These are phyloP conservation scores for Chaitophorus viminalis DNA, from an alignment of 2,888 invertebrate species.

Conservation along the genomic window DNA sequence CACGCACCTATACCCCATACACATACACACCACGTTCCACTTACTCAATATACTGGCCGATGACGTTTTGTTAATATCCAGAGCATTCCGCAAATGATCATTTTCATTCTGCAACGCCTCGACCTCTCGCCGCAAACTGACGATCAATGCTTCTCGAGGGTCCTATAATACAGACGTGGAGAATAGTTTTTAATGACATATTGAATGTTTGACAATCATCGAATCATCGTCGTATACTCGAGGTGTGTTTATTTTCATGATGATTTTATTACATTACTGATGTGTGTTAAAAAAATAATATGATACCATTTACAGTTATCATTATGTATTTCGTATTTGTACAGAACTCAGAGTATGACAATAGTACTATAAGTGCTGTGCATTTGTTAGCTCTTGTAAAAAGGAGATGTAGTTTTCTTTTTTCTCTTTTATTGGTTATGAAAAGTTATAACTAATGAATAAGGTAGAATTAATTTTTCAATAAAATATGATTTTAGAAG, in stretches of 20 bases:
- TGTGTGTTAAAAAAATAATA: neutral
- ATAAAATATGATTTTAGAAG: too few relatives aligned
- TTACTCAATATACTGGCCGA: constrained; percentile 31
- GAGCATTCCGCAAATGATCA: constrained; percentile 81
- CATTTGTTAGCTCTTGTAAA: too few relatives aligned
- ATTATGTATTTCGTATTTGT: neutral
- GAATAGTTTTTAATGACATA: neutral
- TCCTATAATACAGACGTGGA: constrained; percentile 72
- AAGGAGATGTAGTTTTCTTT: too few relatives aligned
- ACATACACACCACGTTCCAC: too few relatives aligned
- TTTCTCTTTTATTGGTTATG: too few relatives aligned
- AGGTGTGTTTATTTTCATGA: too few relatives aligned
- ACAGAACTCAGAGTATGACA: neutral
- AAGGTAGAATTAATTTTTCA: too few relatives aligned
- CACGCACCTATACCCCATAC: too few relatives aligned
- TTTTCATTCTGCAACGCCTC: constrained; percentile 87
- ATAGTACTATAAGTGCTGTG: too few relatives aligned
- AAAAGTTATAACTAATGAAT: too few relatives aligned
- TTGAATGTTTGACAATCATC: neutral
- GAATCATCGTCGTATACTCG: neutral
- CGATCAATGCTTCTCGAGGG: constrained; percentile 88
- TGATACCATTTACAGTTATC: neutral
- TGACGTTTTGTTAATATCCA: constrained; percentile 72
- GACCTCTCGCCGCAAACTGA: constrained; percentile 88
- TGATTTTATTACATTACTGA: neutral